phyloP scores from a whole-genome alignment of 2,113 vertebrate genomes.

The Microcebus lehilahytsara region DNA sequence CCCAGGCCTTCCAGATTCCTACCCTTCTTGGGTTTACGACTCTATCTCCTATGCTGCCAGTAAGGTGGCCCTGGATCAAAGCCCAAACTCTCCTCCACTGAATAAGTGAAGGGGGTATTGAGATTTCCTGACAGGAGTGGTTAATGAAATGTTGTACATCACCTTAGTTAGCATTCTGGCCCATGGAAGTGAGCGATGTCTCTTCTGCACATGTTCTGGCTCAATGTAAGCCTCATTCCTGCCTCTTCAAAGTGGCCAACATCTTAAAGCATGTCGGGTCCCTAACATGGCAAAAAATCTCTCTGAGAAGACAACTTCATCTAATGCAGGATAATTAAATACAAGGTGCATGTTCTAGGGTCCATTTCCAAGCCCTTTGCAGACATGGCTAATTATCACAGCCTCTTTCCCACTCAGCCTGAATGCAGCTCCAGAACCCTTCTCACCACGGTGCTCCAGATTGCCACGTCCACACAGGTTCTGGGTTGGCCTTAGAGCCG shows the following conservation, averaged over 20 bases:
- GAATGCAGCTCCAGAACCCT: not conserved
- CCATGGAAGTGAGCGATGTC: not conserved
- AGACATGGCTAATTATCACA: conserved; percentile 39
- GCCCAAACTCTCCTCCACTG: not conserved
- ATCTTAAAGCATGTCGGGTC: not conserved
- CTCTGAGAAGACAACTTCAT: not conserved
- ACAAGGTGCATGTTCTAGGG: not conserved
- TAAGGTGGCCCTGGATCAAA: not conserved
- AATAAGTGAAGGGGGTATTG: not conserved
- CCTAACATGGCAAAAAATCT: not conserved
- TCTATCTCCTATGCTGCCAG: not conserved
- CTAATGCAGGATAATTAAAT: not conserved
- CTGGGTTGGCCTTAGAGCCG: not conserved
- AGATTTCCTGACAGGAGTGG: not conserved
- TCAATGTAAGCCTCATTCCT: not conserved
- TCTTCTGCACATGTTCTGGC: not conserved
- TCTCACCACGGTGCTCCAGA: not conserved
- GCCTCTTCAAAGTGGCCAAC: not conserved
- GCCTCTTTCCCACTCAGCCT: not conserved
- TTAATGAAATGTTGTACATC: not conserved
- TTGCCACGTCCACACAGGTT: not conserved
- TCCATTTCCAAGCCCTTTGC: not conserved
- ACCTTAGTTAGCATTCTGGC: not conserved
- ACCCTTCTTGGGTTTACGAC: not conserved
- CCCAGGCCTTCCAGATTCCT: not conserved